phyloP scores from a whole-genome alignment of 2,888 invertebrate genomes.

The Ichneumoninae sp. region DNA sequence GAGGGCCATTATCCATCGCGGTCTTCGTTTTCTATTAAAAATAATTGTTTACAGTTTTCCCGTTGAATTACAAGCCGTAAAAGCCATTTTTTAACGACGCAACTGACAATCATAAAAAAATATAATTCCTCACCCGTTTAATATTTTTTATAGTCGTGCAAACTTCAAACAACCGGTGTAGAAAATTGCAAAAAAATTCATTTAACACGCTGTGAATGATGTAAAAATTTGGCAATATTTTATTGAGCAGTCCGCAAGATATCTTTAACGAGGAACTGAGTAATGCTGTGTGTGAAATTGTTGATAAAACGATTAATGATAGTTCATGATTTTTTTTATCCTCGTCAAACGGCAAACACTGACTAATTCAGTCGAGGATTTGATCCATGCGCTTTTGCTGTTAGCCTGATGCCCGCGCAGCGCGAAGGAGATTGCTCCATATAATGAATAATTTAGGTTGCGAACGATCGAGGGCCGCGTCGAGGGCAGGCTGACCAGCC shows the following conservation, averaged over 20 bases:
- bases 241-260: not conserved
- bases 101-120: not conserved
- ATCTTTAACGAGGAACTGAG: not conserved
- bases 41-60: not conserved
- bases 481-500: slow-evolving; percentile 67
- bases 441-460: slow-evolving; percentile 83
- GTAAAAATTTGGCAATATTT: not conserved
- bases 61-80: not conserved
- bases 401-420: slow-evolving; percentile 36
- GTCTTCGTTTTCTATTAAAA: slow-evolving; percentile 23
- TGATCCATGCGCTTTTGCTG: slow-evolving; percentile 17
- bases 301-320: not conserved
- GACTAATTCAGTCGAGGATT: slow-evolving; percentile 28
- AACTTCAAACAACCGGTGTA: not conserved
- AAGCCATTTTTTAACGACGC: not conserved
- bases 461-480: slow-evolving; percentile 72
- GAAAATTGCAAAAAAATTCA: not conserved
- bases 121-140: not conserved
- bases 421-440: slow-evolving; percentile 75
- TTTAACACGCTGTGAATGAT: not conserved
- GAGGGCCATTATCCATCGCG: slow-evolving; percentile 10
- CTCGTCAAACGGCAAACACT: slow-evolving; percentile 3
- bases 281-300: not conserved
- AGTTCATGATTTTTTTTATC: not conserved
- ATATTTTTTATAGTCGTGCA: not conserved